These are phyloP conservation scores for Beris morrisii DNA, from an alignment of 2,888 invertebrate species.

Conservation along the genomic window DNA sequence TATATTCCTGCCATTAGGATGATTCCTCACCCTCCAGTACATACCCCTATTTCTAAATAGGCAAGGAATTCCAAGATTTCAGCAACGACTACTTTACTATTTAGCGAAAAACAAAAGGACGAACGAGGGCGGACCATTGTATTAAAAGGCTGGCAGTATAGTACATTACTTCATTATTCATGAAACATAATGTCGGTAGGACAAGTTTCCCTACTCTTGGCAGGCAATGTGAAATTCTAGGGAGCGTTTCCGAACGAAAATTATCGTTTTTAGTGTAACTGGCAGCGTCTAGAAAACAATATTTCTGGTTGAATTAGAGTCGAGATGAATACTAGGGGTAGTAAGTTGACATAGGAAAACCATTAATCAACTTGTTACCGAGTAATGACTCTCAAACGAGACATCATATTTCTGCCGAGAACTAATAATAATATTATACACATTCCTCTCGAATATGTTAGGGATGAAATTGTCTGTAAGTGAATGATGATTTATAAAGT, in stretches of 20 bases:
- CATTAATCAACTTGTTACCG: slow-evolving; percentile 9
- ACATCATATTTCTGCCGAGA: slow-evolving; percentile 15
- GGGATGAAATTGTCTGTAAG: slow-evolving; percentile 3
- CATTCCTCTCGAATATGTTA: slow-evolving; percentile 1
- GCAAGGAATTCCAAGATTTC: too few species aligned
- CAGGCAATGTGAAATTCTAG: too few species aligned
- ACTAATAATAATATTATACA: slow-evolving; percentile 1
- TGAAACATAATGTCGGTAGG: too few species aligned
- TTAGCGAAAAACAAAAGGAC: too few species aligned
- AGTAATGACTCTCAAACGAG: slow-evolving; percentile 7
- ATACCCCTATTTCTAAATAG: too few species aligned
- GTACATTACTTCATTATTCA: too few species aligned
- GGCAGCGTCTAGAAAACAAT: slow-evolving; percentile 4
- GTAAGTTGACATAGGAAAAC: slow-evolving; percentile 7
- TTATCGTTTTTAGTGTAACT: slow-evolving; percentile 12
- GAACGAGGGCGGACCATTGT: too few species aligned
- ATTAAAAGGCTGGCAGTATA: too few species aligned
- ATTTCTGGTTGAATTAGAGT: not conserved
- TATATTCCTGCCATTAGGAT: too few species aligned
- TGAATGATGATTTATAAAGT: not conserved
- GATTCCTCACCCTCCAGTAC: too few species aligned
- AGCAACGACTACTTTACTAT: too few species aligned
- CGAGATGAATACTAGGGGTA: not conserved
- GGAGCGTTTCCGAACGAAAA: slow-evolving; percentile 8
- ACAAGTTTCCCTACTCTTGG: too few species aligned